These are phyloP conservation scores for Uromys caudimaculatus DNA, from an alignment of 2,797 vertebrate species.

Conservation along the genomic window DNA sequence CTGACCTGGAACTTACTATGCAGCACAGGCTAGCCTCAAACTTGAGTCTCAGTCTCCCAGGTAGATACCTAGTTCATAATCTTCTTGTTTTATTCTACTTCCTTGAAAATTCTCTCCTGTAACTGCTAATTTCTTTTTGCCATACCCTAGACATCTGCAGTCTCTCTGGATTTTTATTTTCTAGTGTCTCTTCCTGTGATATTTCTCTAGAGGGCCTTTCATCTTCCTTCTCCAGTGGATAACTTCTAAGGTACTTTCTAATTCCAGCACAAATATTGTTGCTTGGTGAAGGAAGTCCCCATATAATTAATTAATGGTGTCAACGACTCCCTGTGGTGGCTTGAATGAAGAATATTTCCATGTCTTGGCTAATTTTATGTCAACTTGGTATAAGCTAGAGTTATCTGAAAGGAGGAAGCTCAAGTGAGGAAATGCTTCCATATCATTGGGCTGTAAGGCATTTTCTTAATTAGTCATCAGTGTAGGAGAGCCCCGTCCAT, in stretches of 20 bases:
- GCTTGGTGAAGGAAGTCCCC: not conserved
- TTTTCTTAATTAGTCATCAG: not conserved
- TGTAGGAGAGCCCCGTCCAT: no score
- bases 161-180: not conserved
- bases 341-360: not conserved
- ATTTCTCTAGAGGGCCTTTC: not conserved
- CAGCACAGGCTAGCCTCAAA: not conserved
- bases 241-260: not conserved
- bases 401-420: not conserved
- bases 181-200: not conserved
- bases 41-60: not conserved
- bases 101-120: not conserved
- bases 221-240: not conserved
- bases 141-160: not conserved
- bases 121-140: not conserved
- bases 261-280: not conserved
- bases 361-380: not conserved
- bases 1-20: not conserved
- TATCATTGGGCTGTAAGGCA: not conserved
- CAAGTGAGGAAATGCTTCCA: not conserved
- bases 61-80: not conserved
- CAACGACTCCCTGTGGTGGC: not conserved
- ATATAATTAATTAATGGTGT: not conserved
- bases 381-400: not conserved
- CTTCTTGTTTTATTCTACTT: slow-evolving; percentile 9